These are phyloP conservation scores for Ptiloglossa arizonensis DNA, from an alignment of 1,140 invertebrate species.

Conservation along the genomic window DNA sequence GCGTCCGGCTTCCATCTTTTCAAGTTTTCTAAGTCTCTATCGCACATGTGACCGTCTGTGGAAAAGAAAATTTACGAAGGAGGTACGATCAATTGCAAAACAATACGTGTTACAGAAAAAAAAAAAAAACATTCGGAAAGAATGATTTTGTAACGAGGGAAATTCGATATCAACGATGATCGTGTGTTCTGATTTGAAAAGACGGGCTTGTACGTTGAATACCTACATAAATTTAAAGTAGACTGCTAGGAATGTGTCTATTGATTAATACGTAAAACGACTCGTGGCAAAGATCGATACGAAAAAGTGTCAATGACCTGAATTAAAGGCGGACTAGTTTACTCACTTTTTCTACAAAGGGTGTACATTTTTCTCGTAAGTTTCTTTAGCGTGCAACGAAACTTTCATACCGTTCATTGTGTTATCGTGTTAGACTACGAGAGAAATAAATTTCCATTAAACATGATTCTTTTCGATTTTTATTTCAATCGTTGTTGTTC, in stretches of 20 bases:
- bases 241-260: neutral
- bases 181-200: neutral
- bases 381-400: neutral
- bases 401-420: neutral
- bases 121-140: neutral
- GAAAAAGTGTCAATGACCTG: constrained; percentile 44
- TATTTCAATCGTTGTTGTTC: neutral
- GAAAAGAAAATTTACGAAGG: neutral
- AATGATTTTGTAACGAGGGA: neutral
- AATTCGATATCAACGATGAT: neutral
- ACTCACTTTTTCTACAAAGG: neutral
- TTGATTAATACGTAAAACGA: constrained; percentile 33
- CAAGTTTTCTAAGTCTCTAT: constrained; percentile 76
- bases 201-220: neutral
- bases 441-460: neutral
- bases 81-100: neutral
- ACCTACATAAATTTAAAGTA: constrained; percentile 35
- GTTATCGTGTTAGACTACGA: neutral
- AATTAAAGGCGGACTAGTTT: constrained; percentile 23
- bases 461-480: neutral
- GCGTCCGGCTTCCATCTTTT: constrained; percentile 71
- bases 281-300: constrained; percentile 13
- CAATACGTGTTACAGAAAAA: neutral
- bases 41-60: constrained; percentile 77
- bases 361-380: neutral